Evolutionary conservation across 1,140 invertebrate genomes (phyloP), one percentile per base, ranked within the genome.

Genomic region (Hycleus phaleratus): DNA sequence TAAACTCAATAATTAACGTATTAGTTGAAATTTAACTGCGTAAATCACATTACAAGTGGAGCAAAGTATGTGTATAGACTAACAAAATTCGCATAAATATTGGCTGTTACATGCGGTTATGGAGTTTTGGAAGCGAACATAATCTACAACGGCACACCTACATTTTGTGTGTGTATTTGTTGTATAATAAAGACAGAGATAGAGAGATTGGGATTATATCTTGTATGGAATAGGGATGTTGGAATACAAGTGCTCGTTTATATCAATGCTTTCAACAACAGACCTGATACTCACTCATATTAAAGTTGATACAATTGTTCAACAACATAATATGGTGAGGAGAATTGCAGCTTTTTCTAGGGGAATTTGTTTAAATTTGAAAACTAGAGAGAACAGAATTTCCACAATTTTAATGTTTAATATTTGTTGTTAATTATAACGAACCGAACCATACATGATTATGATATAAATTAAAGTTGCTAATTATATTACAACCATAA

Each of bases 401-500:
- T 24, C 43, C 43, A 24, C 18, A 45, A 7, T 32, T 32, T 32
- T 49, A 26, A 38, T n/a, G 32, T 18, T 12, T 32, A 18, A 49
- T 49, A 49, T 38, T 49, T 18, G 48, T 18, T 32, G 48, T 12
- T 32, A 32, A 32, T 32, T 32, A 5, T 5, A 32, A 7, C 7
- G 32, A 4, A 32, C 32, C 7, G 32, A 32, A 46, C 4, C 53
- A 49, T 60, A 45, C 56, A 67, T 63, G 63, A 65, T 65, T 61
- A 49, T 55, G 65, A 57, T 65, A 67, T 67, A 67, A 67, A 65
- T 67, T 67, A 58, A 45, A 58, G 50, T 57, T 61, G 54, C 46
- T 63, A 60, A 63, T 65, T 67, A 67, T 65, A 61, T 59, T 44
- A 46, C 50, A 53, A 59, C 51, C 56, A 68, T 68, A 68, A 68